These are phyloP conservation scores for Xenops minutus DNA, from an alignment of 2,797 vertebrate species.

Conservation along the genomic window DNA sequence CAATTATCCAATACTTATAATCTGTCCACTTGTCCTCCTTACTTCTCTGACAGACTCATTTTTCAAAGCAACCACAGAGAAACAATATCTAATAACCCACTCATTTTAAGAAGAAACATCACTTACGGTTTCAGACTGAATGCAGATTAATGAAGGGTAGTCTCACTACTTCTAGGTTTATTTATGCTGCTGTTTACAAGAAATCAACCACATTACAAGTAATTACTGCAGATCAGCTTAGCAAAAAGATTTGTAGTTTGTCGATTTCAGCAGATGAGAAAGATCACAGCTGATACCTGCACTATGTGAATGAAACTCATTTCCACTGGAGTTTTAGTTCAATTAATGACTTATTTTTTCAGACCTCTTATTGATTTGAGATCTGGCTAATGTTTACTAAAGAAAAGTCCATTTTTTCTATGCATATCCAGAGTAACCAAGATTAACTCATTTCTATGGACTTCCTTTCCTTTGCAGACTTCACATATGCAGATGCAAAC, in stretches of 20 bases:
- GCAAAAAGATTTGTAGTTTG: background rate
- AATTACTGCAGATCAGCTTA: background rate
- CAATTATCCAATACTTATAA: background rate
- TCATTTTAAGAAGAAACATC: background rate
- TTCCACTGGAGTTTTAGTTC: background rate
- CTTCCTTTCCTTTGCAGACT: background rate
- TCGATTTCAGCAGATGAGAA: background rate
- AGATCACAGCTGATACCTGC: background rate
- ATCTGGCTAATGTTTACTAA: background rate
- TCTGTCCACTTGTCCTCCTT: background rate
- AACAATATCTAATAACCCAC: background rate
- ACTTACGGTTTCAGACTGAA: background rate
- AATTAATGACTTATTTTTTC: background rate
- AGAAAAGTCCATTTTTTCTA: background rate
- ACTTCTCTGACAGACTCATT: background rate
- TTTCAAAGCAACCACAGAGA: background rate
- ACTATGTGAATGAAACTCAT: background rate
- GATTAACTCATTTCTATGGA: background rate
- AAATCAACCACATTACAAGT: background rate
- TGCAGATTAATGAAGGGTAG: background rate
- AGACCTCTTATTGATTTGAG: background rate
- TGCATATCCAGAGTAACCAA: background rate
- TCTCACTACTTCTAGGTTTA: background rate
- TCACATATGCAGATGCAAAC: background rate
- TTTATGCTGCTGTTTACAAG: background rate